Evolutionary conservation across 2,888 invertebrate genomes (phyloP), one percentile per base, ranked within the genome.

Genomic region (Plagiodera versicolora): DNA sequence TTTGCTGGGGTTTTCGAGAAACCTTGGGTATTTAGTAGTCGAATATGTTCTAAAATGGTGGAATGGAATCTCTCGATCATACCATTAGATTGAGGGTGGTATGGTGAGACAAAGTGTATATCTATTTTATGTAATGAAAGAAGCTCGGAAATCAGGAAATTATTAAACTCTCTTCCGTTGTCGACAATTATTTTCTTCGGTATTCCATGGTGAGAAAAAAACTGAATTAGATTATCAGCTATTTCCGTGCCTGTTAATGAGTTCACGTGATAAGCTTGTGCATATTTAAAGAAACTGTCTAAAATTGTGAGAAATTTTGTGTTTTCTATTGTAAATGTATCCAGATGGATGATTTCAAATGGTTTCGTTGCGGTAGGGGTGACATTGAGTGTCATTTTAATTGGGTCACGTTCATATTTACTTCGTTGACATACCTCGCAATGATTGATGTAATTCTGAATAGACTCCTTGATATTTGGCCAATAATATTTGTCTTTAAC

Each of bases 401-500:
- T 24, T 6, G 24, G 24, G 6, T 24, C 6, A 24, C 24, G 24
- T 24, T 24, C 24, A 6, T 6, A 24, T 24, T 24, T 24, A 24
- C n/a, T n/a, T n/a, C n/a, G n/a, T n/a, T n/a, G n/a, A n/a, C 24
- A 5, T 3, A 24, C 24, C 3, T 24, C 6, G 32, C 32, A 32
- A 10, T 32, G 32, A 32, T 11, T 32, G 10, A 10, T 32, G 2
- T 32, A 32, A 10, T 32, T 32, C 2, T 32, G 24, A 24, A 24
- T 24, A 24, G 24, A 24, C 6, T 60, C 56, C 2, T 56, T 49
- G 16, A 47, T 9, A 48, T 61, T 65, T n/a, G 54, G 58, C 58
- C 63, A 65, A 45, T 65, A 67, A 35, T 61, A 61, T 68, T 68
- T 63, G 14, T n/a, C n/a, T n/a, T n/a, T n/a, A n/a, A n/a, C n/a